Evolutionary conservation across 2,113 vertebrate genomes (phyloP).

Genomic region (Malurus cyaneus): DNA sequence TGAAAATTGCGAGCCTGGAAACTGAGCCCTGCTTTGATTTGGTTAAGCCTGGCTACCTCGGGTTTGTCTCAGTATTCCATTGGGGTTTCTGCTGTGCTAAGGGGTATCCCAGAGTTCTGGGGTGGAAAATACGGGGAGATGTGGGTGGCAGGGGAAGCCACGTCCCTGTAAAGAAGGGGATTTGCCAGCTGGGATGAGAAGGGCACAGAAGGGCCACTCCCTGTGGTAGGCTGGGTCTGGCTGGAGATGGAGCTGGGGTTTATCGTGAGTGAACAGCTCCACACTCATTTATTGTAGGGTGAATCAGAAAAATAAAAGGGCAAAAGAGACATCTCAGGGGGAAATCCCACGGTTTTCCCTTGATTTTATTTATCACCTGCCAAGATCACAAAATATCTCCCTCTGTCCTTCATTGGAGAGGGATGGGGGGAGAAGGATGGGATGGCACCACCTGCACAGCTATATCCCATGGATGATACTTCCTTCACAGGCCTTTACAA

Average conservation of each 20-base stretch:
- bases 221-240: neutral
- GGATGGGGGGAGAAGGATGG: neutral
- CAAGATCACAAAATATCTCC: neutral
- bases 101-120: neutral
- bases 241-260: neutral
- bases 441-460: neutral
- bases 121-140: neutral
- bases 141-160: neutral
- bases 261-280: fast-evolving
- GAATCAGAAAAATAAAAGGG: neutral
- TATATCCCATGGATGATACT: fast-evolving
- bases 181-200: neutral
- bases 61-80: neutral
- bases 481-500: fast-evolving
- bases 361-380: neutral
- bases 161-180: neutral
- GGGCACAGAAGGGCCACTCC: neutral
- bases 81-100: neutral
- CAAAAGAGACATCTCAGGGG: fast-evolving
- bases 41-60: neutral
- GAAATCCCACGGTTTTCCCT: neutral
- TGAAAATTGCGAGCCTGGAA: neutral
- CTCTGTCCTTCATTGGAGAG: neutral
- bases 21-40: neutral
- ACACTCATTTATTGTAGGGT: neutral